A percentile compares a stretch with the other conserved stretches of the same genome.
These are phyloP conservation scores for Pelmatolapia mariae DNA, from an alignment of 2,113 vertebrate genomes.

Conservation along the genomic window DNA sequence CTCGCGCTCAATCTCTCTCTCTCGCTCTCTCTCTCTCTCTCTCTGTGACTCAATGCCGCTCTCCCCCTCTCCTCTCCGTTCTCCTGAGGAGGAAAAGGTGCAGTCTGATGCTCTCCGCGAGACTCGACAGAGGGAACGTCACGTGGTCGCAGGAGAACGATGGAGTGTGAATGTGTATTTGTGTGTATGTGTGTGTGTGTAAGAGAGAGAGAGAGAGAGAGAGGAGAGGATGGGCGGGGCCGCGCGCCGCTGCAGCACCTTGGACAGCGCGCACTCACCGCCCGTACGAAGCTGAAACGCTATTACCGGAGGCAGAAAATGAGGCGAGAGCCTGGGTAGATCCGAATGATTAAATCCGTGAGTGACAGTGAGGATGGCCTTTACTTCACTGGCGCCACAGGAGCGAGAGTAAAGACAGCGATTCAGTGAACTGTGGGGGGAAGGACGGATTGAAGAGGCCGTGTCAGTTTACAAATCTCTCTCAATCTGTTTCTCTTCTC, in stretches of 20 bases:
- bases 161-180: neutral
- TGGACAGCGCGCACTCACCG: constrained; percentile 48
- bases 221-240: constrained; percentile 54
- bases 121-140: constrained; percentile 49
- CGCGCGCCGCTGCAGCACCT: constrained; percentile 63
- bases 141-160: constrained; percentile 36
- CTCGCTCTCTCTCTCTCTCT: neutral
- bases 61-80: constrained; percentile 6
- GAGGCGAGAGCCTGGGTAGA: constrained; percentile 17
- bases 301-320: constrained; percentile 50
- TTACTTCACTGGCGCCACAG: neutral
- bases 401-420: neutral
- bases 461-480: neutral
- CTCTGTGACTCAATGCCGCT: constrained; percentile 5
- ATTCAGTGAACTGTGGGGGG: neutral
- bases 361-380: constrained; percentile 34
- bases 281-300: constrained; percentile 31
- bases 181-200: neutral
- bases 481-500: neutral
- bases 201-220: neutral
- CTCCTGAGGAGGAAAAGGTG: constrained; percentile 66
- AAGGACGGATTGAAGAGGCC: neutral
- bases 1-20: neutral
- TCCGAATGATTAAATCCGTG: constrained; percentile 38
- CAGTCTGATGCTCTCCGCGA: constrained; percentile 66